These are phyloP conservation scores for Labeo rohita DNA, from an alignment of 2,113 vertebrate species.

Conservation along the genomic window DNA sequence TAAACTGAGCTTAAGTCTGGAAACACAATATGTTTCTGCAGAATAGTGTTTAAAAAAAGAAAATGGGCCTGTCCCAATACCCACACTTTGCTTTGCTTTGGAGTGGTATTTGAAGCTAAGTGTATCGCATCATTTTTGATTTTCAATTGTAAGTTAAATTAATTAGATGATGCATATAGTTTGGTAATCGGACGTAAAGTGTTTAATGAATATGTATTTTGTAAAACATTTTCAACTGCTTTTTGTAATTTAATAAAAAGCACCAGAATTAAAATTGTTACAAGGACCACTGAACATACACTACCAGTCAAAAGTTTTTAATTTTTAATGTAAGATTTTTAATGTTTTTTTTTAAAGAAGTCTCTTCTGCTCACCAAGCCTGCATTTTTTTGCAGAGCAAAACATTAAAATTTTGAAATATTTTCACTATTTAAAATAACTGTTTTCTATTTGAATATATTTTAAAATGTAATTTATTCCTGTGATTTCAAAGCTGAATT, in stretches of 20 bases:
- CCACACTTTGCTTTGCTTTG: not conserved
- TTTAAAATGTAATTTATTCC: no score
- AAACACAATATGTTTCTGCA: not conserved
- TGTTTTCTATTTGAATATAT: no score
- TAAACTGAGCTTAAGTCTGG: not conserved
- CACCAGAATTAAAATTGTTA: not conserved
- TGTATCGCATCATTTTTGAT: not conserved
- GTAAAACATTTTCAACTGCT: not conserved
- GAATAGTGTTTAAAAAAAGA: not conserved
- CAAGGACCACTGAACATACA: not conserved
- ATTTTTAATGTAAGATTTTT: no score
- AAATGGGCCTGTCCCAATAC: not conserved
- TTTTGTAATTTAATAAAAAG: not conserved
- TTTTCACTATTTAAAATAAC: no score
- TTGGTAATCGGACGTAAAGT: not conserved
- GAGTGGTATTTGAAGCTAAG: not conserved
- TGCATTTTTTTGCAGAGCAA: no score
- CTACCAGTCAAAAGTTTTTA: not conserved
- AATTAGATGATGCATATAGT: not conserved
- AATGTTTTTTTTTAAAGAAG: no score
- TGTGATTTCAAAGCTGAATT: no score
- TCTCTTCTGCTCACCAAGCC: no score
- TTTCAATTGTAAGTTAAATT: not conserved
- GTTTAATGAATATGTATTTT: not conserved
- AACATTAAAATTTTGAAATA: no score